Base-by-base conservation (phyloP, 2,797 vertebrate genomes). In the Danio kyathit region DNA sequence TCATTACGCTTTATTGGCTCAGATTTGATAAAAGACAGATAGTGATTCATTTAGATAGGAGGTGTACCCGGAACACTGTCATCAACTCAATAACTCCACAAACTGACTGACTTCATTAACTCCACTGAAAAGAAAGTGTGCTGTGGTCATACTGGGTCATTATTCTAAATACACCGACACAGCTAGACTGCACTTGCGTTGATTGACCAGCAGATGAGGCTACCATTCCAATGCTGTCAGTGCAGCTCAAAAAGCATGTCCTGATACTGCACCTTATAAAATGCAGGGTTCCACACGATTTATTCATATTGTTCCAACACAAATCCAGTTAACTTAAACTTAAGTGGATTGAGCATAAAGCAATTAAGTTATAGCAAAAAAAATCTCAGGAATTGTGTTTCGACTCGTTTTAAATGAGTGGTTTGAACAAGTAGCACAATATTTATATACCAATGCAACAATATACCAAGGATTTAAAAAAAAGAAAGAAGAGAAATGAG, bases 121-220 rank as follows among this genome's bases (percentile, higher is more conserved):
- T 64, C 7, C 51, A n/a, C 16, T 16, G 3, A 29, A 17, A n/a
- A 17, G 38, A 7, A 29, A 48, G 46, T 63, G 9, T 44, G 71
- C 16, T 14, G 10, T 40, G 59, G 10, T 17, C 4, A 14, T 8
- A 40, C 5, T 19, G 44, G 59, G 59, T 51, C 73, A 40, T 51
- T 41, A 63, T 21, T 51, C 4, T 17, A 19, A 40, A 40, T 2
- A 9, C 10, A 17, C n/a, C n/a, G 46, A 64, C 38, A 65, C 19
- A 11, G 7, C 29, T 40, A n/a, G 9, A 51, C 60, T 85, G 80
- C 38, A 72, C 57, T 86, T 83, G 21, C 83, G 67, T 21, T 14
- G 56, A 17, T 29, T 29, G 29, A 80, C 86, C 86, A 84, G 79
- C 75, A 86, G 84, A 86, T 71, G 88, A 86, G 77, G 86, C 84